Evolutionary conservation across 2,797 vertebrate species (phyloP).

Genomic region (Cryptoblepharus egeriae): DNA sequence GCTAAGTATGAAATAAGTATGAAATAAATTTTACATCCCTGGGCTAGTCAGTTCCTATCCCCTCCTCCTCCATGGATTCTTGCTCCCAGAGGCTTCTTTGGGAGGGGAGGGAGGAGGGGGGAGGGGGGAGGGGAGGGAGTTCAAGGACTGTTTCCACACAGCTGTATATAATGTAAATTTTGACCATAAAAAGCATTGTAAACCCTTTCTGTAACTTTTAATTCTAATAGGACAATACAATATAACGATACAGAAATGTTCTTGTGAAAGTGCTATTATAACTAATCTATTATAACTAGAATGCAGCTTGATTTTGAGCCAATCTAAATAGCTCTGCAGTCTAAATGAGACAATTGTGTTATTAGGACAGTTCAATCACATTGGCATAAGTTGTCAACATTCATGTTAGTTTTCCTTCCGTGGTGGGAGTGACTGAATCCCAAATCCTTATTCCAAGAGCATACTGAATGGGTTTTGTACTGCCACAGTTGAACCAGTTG

Average conservation of each 20-base stretch:
- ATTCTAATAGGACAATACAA: background rate
- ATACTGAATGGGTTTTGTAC: conserved; percentile 11
- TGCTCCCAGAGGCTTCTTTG: no score
- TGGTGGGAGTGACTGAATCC: background rate
- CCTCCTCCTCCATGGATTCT: no score
- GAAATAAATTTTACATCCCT: no score
- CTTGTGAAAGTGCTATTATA: conserved; percentile 14
- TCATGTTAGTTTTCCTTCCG: conserved; percentile 30
- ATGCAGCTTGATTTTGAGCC: conserved; percentile 25
- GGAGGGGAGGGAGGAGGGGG: no score
- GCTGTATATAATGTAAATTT: background rate
- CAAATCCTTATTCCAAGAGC: background rate
- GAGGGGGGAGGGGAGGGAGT: no score
- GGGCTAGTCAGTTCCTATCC: background rate
- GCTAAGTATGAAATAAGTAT: no score
- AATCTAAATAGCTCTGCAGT: conserved; percentile 19
- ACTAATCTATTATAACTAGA: conserved; percentile 28
- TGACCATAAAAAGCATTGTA: background rate
- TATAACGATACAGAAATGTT: conserved; percentile 21
- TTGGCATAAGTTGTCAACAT: conserved; percentile 36
- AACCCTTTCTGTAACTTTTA: background rate
- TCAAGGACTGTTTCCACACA: background rate
- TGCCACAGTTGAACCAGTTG: background rate
- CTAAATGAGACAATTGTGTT: conserved; percentile 12
- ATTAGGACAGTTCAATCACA: conserved; percentile 31